Evolutionary conservation across 2,888 invertebrate species (phyloP), one percentile per base, ranked within the genome.

Genomic region (Adelognathus sp.): DNA sequence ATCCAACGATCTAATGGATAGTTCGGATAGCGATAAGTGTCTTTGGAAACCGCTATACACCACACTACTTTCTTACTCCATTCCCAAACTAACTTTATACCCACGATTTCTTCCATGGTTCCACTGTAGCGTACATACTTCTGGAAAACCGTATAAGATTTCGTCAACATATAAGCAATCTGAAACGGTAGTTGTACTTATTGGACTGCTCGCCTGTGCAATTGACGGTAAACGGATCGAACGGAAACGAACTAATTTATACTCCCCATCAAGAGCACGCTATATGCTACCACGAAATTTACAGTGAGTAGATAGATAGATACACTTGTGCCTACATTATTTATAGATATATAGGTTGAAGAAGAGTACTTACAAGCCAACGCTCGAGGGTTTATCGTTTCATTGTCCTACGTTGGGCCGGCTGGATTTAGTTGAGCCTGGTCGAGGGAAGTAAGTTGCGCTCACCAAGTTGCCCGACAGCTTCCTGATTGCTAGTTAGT

Each of bases 401-500:
- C 76, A 82, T 81, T 82, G 81, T 81, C 63, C 81, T 67, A 70
- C 75, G 70, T 79, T 79, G 75, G 75, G 75, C 77, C 73, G n/a
- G 64, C 52, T 70, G 82, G 77, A 82, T 82, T 82, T 81, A 78
- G 76, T 78, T 80, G 77, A 76, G 79, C 79, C 75, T 56, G 75
- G 80, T 76, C 80, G 78, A 80, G 81, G 66, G 78, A 84, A 86
- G 86, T 86, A 86, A 86, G 85, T 83, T 83, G 82, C 84, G 79
- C 69, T 82, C 83, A 82, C 83, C 50, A 88, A 88, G 86, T 87
- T 86, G 81, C 84, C 83, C 85, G 85, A 87, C 87, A 88, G 86
- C 86, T 88, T 86, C 86, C 86, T 87, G 88, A 88, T 88, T 87
- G 87, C 87, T 85, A 87, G 87, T 87, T 86, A 87, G 86, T 85